phyloP scores from a whole-genome alignment of 1,140 invertebrate genomes.

The Hyles vespertilio region DNA sequence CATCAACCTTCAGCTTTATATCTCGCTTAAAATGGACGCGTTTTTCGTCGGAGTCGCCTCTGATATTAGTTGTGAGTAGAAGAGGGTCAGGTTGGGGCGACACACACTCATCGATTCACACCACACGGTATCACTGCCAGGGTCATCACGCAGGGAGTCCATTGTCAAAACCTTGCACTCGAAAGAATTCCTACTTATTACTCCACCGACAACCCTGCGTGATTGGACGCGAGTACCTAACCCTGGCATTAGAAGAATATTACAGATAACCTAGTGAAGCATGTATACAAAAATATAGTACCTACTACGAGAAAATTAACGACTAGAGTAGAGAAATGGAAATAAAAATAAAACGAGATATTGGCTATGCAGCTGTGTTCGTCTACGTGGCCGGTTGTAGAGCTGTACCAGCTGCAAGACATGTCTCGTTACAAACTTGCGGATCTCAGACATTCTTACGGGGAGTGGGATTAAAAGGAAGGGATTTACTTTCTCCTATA shows the following conservation, averaged over 20 bases:
- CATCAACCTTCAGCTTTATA: conserved; percentile 58
- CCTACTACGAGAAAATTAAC: conserved; percentile 39
- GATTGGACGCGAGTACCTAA: conserved; percentile 48
- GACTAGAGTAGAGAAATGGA: too few species aligned
- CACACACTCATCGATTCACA: conserved; percentile 22
- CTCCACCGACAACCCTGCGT: conserved; percentile 12
- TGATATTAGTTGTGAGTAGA: conserved; percentile 41
- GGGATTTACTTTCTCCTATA: conserved; percentile 55
- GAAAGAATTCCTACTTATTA: conserved; percentile 1
- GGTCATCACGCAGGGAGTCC: conserved; percentile 17
- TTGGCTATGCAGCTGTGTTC: conserved; percentile 26
- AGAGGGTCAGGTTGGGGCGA: conserved; percentile 29
- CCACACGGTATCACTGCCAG: conserved; percentile 16
- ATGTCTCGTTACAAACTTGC: conserved; percentile 10
- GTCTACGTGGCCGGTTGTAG: conserved; percentile 64
- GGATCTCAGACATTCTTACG: conserved; percentile 38
- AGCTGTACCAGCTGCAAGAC: conserved; percentile 20
- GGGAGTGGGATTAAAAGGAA: conserved; percentile 18
- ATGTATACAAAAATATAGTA: conserved; percentile 47
- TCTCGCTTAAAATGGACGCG: conserved; percentile 64
- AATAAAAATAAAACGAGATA: conserved; percentile 8
- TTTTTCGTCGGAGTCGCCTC: conserved; percentile 64
- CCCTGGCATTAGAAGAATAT: conserved; percentile 29
- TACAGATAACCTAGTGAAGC: conserved; percentile 31
- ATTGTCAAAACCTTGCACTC: conserved; percentile 1